Base-by-base conservation (phyloP, 37 sponge, comb jelly and placozoan species). In the Petrosia ficiformis region DNA sequence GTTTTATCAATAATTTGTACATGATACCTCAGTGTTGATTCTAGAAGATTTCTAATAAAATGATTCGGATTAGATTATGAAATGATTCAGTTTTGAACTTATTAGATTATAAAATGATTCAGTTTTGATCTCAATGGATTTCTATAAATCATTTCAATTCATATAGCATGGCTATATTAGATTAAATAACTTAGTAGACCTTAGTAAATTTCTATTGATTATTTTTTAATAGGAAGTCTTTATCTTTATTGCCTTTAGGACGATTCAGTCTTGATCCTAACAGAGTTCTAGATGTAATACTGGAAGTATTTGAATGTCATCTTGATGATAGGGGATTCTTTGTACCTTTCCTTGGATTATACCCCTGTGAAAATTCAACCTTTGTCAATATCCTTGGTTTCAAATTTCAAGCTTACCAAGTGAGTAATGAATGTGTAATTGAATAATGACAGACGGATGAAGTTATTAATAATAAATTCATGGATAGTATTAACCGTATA, bases 181-280 rank as follows among this genome's bases (percentile, higher is more conserved):
- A 26, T n/a, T n/a, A 24, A 22, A 54, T 54, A 22, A 54, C 57
- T 54, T 54, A 24, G 22, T 54, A 54, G 19, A 22, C 22, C 22
- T 54, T 54, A 24, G 19, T 24, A 19, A 22, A 54, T 22, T 54
- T 54, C 19, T 11, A 31, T 16, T 64, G 19, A 11, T 32, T 32
- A 11, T 64, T 64, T n/a, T 24, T 24, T 32, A 32, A 64, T 32
- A 32, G 21, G 14, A 8, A 19, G 5, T 73, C 22, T 35, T 34
- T 44, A 28, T 56, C 59, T 39, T 31, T 69, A 58, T 58, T 43
- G 24, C 52, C 4, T 63, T 3, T 63, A 92, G 96, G 96, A 43
- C 89, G 87, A 22, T 98, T 98, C 77, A 87, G 81, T 42, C 80
- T 98, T 57, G 99, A 98, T 40, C 99, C 99, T 21, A 98, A 95